Evolutionary conservation across 1,140 invertebrate species (phyloP), one percentile per base, ranked within the genome.

Genomic region (Hycleus phaleratus): DNA sequence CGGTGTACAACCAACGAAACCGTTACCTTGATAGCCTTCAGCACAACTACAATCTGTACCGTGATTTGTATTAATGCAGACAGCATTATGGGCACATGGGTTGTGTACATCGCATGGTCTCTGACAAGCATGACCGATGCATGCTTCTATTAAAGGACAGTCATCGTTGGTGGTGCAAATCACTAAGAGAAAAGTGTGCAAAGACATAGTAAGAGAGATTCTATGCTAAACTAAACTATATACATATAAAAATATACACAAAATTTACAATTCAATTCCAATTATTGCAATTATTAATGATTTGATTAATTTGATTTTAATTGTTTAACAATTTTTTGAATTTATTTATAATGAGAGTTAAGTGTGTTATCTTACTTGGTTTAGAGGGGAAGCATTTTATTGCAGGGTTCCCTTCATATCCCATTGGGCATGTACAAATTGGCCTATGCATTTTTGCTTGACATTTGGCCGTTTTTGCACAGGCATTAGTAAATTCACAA

Each of bases 11-110:
- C 83, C 82, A 18, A 88, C 79, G 66, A 86, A 88, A 67, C 90
- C 90, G 69, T 94, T 91, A 67, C 92, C 92, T 69, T 91, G 83
- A 69, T 82, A 93, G 50, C 88, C 90, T 72, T 91, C 85, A 26
- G 82, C 80, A 68, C 92, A 95, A 65, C 82, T 87, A 71, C 92
- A 95, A 59, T 91, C 87, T 2, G 87, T 84, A 57, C 82, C 84
- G 69, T 94, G 91, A 64, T 91, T 90, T n/a, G 85, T 85, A 66
- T 93, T 92, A 71, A 92, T 82, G 77, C 92, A 95, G 56, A 90
- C 79, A 39, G 91, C 91, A 72, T 93, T 86, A 60, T 80, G 78
- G 60, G 85, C 87, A 71, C 92, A 95, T 9, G 87, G 88, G 72
- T 90, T 88, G 65, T 85, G 83, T 53, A 88, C 78, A 63, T 82